phyloP scores from a whole-genome alignment of 2,797 vertebrate species.

The Gymnothorax javanicus region DNA sequence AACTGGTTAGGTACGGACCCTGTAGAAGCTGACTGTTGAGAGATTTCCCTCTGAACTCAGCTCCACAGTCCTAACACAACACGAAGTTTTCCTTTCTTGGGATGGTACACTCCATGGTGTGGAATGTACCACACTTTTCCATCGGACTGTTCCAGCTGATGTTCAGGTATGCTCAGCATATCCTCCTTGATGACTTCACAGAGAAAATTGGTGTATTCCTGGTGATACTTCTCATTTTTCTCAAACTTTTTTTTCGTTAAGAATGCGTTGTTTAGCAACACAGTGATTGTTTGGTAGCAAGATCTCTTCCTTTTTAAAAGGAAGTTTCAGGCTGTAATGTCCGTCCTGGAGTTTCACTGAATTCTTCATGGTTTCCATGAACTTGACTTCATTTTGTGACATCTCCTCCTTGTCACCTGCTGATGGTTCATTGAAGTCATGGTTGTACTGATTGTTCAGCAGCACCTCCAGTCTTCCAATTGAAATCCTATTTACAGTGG shows the following conservation, averaged over 20 bases:
- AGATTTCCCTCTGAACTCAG: neutral
- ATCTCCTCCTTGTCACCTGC: constrained; percentile 1
- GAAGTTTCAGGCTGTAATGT: constrained; percentile 24
- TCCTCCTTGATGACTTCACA: constrained; percentile 22
- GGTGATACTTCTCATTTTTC: constrained; percentile 22
- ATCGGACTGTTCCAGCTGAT: too few species aligned
- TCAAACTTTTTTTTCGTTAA: constrained; percentile 21
- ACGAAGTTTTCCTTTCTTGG: neutral
- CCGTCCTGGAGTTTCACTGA: constrained; percentile 1
- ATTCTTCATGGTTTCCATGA: neutral
- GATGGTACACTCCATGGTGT: neutral
- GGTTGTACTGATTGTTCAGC: too few species aligned
- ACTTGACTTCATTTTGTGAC: constrained; percentile 29
- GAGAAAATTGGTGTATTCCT: constrained; percentile 23
- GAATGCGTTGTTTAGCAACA: constrained; percentile 19
- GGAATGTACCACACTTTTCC: neutral
- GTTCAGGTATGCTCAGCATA: too few species aligned
- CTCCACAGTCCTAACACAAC: constrained; percentile 12
- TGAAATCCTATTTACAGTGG: neutral
- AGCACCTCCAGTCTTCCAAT: too few species aligned
- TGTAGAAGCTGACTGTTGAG: neutral
- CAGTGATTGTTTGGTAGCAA: constrained; percentile 19
- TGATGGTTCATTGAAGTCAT: neutral
- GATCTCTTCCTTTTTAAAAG: constrained; percentile 11
- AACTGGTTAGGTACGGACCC: neutral